Percentiles rank a stretch among this genome's conserved stretches.
Conservation (phyloP, 2,113 vertebrate genomes). For the Psittacara wagleri region DNA sequence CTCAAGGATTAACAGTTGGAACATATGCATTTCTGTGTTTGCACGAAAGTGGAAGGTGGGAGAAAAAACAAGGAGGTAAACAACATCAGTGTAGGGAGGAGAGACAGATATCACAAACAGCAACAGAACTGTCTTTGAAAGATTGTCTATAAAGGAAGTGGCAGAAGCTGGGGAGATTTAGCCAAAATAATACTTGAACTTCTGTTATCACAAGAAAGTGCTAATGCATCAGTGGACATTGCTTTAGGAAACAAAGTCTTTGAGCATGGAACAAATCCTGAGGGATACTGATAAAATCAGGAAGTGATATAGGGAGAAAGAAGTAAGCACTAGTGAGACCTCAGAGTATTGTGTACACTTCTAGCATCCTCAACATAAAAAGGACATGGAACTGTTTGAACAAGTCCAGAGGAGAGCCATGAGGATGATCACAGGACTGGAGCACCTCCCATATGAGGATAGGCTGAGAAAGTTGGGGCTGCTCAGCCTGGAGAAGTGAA, state of each 20-base stretch:
- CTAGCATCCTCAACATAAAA: no score
- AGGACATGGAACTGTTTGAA: no score
- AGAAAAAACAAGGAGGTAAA: not conserved
- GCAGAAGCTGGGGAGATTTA: not conserved
- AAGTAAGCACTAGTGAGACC: not conserved
- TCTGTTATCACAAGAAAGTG: not conserved
- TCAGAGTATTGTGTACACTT: no score
- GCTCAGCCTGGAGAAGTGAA: no score
- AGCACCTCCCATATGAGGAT: no score
- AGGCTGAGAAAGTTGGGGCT: no score
- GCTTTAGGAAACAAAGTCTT: not conserved
- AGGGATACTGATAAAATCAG: not conserved
- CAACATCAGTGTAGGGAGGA: not conserved
- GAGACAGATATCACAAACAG: not conserved
- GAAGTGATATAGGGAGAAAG: not conserved
- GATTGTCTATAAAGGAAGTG: not conserved
- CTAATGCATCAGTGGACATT: rapidly evolving
- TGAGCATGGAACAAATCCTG: not conserved
- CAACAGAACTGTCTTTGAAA: not conserved
- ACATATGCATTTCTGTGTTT: not conserved
- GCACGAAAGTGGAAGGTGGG: rapidly evolving
- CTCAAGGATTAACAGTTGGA: not conserved
- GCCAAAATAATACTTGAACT: not conserved
- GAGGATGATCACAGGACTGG: no score
- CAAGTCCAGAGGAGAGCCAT: no score